These are phyloP conservation scores for Mastigias papua DNA, from an alignment of 30 jellyfish, hydroid and myxozoan genomes.

Conservation along the genomic window DNA sequence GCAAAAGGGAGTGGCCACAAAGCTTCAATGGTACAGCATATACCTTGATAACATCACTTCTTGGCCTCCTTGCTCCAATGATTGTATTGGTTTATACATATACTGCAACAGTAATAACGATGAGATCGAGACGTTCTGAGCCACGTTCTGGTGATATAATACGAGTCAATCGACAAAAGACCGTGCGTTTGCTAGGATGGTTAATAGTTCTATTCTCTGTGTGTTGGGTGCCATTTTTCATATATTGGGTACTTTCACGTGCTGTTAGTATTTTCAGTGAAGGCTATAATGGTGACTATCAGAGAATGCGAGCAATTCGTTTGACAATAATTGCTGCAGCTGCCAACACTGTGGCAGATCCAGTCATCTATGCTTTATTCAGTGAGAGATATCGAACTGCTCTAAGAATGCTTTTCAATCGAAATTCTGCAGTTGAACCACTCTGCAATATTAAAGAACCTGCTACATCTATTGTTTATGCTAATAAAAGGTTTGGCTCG, in stretches of 20 bases:
- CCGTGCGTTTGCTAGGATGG: slow-evolving; percentile 53
- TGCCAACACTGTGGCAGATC: slow-evolving; percentile 45
- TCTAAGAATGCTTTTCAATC: slow-evolving; percentile 4
- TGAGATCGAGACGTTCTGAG: slow-evolving; percentile 17
- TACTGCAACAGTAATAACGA: slow-evolving; percentile 46
- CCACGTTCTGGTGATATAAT: not conserved
- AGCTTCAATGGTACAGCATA: slow-evolving; percentile 39
- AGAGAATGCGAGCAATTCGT: slow-evolving; percentile 66
- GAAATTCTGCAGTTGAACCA: not conserved
- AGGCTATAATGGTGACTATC: slow-evolving; percentile 51
- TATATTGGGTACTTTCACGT: slow-evolving; percentile 72
- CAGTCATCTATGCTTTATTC: slow-evolving; percentile 45
- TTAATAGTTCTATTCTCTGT: slow-evolving; percentile 31
- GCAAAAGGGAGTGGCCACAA: slow-evolving; percentile 64
- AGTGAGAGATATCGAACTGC: slow-evolving; percentile 53
- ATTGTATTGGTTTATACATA: slow-evolving; percentile 39
- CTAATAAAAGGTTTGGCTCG: not conserved
- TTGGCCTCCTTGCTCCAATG: slow-evolving; percentile 51
- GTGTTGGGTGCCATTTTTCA: slow-evolving; percentile 68
- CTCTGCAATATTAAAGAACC: not conserved
- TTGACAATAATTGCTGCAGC: slow-evolving; percentile 29
- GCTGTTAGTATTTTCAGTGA: slow-evolving; percentile 24
- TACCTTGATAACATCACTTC: slow-evolving; percentile 26
- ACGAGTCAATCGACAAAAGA: slow-evolving; percentile 13
- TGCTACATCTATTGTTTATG: not conserved